Conservation (phyloP, 2,113 vertebrate genomes). For the Chaetops frenatus region DNA sequence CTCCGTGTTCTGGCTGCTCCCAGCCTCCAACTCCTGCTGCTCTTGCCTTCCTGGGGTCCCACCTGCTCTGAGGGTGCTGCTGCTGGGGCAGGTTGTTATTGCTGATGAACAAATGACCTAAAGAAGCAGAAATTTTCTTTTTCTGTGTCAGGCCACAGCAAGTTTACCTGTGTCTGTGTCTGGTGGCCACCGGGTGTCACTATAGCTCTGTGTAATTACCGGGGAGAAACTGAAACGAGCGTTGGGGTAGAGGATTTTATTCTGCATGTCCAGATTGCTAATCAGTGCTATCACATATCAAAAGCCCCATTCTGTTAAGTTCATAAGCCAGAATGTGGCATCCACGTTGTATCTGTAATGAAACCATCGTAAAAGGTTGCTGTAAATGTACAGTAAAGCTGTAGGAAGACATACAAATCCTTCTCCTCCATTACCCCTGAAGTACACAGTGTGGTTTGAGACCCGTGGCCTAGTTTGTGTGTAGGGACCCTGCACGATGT, state of each 20-base stretch:
- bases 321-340: background rate
- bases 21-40: background rate
- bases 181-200: slow-evolving; percentile 49
- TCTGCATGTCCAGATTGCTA: background rate
- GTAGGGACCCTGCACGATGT: accelerated
- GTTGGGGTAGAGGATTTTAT: background rate
- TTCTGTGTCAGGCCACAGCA: background rate
- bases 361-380: background rate
- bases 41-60: accelerated
- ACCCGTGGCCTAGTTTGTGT: background rate
- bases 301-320: background rate
- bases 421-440: background rate
- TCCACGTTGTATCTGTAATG: background rate
- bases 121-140: background rate
- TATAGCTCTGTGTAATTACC: background rate
- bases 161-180: background rate
- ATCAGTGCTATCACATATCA: no score
- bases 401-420: accelerated
- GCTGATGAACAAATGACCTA: background rate
- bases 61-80: background rate
- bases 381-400: background rate
- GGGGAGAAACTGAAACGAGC: background rate
- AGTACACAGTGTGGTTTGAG: background rate
- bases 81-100: background rate
- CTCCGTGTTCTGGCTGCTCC: background rate